Percentiles rank a stretch among this genome's conserved stretches.
These are phyloP conservation scores for Drosophila nigrodunni DNA, from an alignment of 1,140 invertebrate species.

Conservation along the genomic window DNA sequence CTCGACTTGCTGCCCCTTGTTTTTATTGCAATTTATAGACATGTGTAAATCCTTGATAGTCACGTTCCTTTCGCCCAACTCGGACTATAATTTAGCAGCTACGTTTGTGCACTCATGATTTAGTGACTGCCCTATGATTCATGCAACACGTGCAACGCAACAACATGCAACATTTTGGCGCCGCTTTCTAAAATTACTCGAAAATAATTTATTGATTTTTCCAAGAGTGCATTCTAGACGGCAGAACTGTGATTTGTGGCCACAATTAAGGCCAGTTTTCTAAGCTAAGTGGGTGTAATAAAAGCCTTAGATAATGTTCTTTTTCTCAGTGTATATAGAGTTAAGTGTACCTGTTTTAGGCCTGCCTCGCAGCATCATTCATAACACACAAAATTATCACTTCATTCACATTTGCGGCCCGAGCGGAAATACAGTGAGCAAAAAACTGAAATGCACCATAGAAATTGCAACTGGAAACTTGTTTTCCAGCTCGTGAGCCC, in stretches of 20 bases:
- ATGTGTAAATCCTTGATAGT: conserved; percentile 66
- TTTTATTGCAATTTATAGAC: conserved; percentile 60
- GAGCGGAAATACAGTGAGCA: background rate
- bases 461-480: conserved; percentile 26
- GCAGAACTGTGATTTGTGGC: background rate
- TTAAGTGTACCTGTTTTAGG: background rate
- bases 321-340: too few relatives aligned
- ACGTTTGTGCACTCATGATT: conserved; percentile 56
- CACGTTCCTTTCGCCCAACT: conserved; percentile 58
- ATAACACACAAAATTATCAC: background rate
- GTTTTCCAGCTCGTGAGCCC: conserved; percentile 14
- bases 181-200: conserved; percentile 40
- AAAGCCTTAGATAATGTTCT: too few relatives aligned
- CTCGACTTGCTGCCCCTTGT: conserved; percentile 6
- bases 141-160: conserved; percentile 30
- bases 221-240: background rate
- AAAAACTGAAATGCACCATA: conserved; percentile 1
- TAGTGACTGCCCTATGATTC: conserved; percentile 57
- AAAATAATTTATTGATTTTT: conserved; percentile 30
- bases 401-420: background rate
- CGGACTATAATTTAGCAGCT: conserved; percentile 40
- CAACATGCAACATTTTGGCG: conserved; percentile 13
- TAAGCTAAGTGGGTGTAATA: too few relatives aligned
- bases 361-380: background rate
- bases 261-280: too few relatives aligned